Evolutionary conservation across 1,140 invertebrate genomes (phyloP), one percentile per base, ranked within the genome.

Genomic region (Rhyzopertha dominica): DNA sequence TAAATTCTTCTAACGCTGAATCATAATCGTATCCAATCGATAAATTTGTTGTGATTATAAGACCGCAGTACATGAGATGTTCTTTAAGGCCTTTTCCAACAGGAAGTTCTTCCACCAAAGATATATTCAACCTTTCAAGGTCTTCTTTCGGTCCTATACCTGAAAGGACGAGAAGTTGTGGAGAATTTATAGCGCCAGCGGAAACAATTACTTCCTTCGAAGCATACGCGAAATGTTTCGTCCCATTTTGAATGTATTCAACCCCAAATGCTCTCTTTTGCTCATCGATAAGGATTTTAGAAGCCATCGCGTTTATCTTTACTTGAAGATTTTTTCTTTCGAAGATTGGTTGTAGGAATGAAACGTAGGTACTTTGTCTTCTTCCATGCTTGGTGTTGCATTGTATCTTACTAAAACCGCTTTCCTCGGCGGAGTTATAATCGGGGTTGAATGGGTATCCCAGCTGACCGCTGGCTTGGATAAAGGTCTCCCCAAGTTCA

Each of bases 81-180:
- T 74, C 72, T 37, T 70, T 61, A 1, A 84, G 64, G 47, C 74
- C 80, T 47, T 75, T 59, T 0, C 82, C 82, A 0, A 84, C 81
- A 0, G 76, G 68, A 9, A 72, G 58, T 53, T 76, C 67, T 43
- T 70, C 53, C 24, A 74, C 43, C 1, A 71, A 53, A 7, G 62
- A 62, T 51, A 78, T 72, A 22, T 74, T 74, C 8, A 78, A 49
- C 34, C 71, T 65, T 28, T 65, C 61, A n/a, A 85, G 59, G 34
- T 81, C 71, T 30, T 74, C 56, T 42, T 48, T 65, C 0, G 78
- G 78, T 9, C 81, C 81, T 14, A 84, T 66, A 4, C 82, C 82
- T 19, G 79, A 82, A 8, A 81, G 56, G 75, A 83, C 80, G 1
- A 85, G 67, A 4, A 85, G 52, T 48, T 79, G 73, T 5, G 79